Evolutionary conservation across 2,888 invertebrate species (phyloP), one percentile per base, ranked within the genome.

Genomic region (Drosophila meridiana): DNA sequence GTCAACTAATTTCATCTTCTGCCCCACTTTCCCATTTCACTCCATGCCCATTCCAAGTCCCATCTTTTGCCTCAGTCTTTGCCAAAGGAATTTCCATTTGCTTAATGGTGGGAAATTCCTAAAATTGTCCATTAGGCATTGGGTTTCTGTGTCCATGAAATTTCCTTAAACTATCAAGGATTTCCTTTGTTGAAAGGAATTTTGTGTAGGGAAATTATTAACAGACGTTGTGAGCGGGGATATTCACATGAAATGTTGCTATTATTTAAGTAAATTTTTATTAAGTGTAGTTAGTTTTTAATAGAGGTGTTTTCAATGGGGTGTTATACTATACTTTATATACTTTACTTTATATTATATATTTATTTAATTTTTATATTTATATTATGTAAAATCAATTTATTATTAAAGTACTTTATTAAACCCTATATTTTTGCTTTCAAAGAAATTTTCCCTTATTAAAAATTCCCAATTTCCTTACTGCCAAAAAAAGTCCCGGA

Each of bases 1-100:
- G 52, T 52, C 52, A 14, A 43, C 38, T 28, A 34, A 45, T 20
- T 43, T 45, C 45, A 55, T 28, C 38, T 38, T 55, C 28, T 40
- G 55, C 14, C 28, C 55, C 38, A 55, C 55, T 55, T 55, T 55
- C 40, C 55, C 55, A 38, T 38, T 36, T 26, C 38, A 28, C 14
- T 28, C 28, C 14, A 14, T 38, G n/a, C 53, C 53, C 53, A 7
- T 38, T 53, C 38, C 26, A 13, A 40, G n/a, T 42, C 14, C n/a
- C 38, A 53, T 36, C 53, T 34, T 26, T 38, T 28, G 36, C 36
- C 53, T 26, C 14, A 53, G 13, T 38, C 38, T 36, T 53, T 26
- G 13, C 7, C 9, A 7, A 53, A 26, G 53, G 38, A 55, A 55
- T 55, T 55, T 55, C 38, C 53, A 28, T 28, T 38, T 55, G 4